Base-by-base conservation (phyloP, 2,113 vertebrate genomes). In the Gymnogyps californianus region DNA sequence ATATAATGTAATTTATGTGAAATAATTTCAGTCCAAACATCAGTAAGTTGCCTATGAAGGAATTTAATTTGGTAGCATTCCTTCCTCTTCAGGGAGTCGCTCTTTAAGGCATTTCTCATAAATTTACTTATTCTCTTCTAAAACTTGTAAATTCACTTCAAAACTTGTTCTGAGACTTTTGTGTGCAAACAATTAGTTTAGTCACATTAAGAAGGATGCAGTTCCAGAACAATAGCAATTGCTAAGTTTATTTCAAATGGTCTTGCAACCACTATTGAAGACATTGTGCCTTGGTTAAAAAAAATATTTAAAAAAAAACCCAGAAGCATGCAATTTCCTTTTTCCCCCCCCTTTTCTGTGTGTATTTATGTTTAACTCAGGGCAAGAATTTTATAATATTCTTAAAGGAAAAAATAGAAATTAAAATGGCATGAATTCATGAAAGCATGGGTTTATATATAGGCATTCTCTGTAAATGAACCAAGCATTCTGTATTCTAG, bases 301-400 rank as follows among this genome's bases (percentile, higher is more conserved):
- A 95, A 81, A 58, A 67, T 42, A 74, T 78, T 83, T 13, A 54
- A 54, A 42, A 52, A 51, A 36, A 49, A 71, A 3, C 11, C 42
- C 78, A 87, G 69, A 91, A 81, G 85, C 95, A 97, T 97, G 91
- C 82, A 57, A 77, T 86, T 90, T 97, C 55, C 57, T 62, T 64
- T 31, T 28, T 69, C 5, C 10, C 32, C 46, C 16, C 42, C 40
- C 25, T 54, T 89, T 91, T 86, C 31, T 95, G 58, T 90, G 91
- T 89, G 52, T 66, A 36, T 97, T 98, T 98, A 95, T 96, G 91
- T 90, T 97, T 94, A 96, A 97, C 85, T 93, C 93, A 98, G 83
- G 90, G 92, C 83, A 96, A 97, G 95, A 94, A 71, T 80, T 96
- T 97, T 96, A 49, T 97, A 97, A 87, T 96, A 94, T 87, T 93